Conservation (phyloP, 2,797 vertebrate species). For the Darevskia mixta region DNA sequence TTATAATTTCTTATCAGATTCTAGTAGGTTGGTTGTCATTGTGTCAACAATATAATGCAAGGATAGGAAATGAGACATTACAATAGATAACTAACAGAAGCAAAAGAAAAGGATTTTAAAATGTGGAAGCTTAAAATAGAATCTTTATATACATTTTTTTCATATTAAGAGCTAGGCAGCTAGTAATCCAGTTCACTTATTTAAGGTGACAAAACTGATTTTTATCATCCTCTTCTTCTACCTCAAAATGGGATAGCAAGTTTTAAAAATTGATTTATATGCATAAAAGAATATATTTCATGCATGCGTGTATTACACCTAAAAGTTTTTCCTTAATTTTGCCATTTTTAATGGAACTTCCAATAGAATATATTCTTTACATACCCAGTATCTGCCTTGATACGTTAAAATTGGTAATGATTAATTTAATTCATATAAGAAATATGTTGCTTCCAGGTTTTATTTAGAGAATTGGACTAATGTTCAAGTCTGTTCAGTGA, state of each 20-base stretch:
- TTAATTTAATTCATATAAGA: slow-evolving; percentile 33
- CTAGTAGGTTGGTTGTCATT: neutral
- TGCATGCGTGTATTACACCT: slow-evolving; percentile 14
- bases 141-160: neutral
- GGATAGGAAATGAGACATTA: neutral
- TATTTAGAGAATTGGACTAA: neutral
- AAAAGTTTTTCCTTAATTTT: slow-evolving; percentile 13
- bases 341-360: neutral
- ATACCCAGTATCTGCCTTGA: slow-evolving; percentile 40
- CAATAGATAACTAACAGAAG: neutral
- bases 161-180: neutral
- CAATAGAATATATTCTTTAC: slow-evolving; percentile 35
- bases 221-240: neutral
- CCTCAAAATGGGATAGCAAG: neutral
- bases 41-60: neutral
- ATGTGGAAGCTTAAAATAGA: neutral
- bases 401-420: slow-evolving; percentile 32
- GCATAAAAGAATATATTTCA: neutral
- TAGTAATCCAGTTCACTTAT: neutral
- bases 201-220: neutral
- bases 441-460: neutral
- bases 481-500: neutral
- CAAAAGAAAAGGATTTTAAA: neutral
- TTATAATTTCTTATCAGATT: neutral
- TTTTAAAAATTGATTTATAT: neutral